Base-by-base conservation (phyloP, 2,797 vertebrate genomes). In the Anolis apletophallus region DNA sequence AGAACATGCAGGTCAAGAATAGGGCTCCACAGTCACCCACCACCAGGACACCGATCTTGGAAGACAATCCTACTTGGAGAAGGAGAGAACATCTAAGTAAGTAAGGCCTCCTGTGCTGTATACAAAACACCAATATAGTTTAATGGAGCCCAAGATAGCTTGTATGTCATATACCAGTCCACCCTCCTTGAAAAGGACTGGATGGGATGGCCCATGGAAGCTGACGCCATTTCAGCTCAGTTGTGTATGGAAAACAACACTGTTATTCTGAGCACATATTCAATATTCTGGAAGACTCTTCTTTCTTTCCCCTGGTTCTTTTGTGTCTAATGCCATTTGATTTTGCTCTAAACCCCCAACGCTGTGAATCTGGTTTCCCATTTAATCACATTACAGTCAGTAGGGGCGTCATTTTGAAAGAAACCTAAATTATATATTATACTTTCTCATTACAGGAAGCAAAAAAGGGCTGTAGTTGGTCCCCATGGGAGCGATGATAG, bases 401-500 rank as follows among this genome's bases (percentile, higher is more conserved):
- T 71, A 80, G 76, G 68, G 54, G 55, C 55, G 34, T 72, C 76
- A 23, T 79, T 85, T 72, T 32, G 67, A 80, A 80, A 80, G 32
- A 13, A 80, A 68, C 83, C 55, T 78, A 78, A 85, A 80, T 85
- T 72, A 85, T 72, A 80, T 72, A 71, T 71, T 71, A 46, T 57
- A 71, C 74, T 68, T 68, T 57, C 75, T 85, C 85, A 64, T 75
- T 75, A 19, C 3, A 74, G 19, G 40, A 52, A 87, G 57, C 19
- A 17, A 78, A 83, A 89, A 80, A 36, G 40, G 83, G 6, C 1
- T 83, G 67, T 32, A 26, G 75, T 10, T 83, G 21, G 13, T 68
- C 77, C 76, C 32, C 77, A 29, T 69, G 72, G 76, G 82, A 89
- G 10, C 75, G 85, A 73, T 1, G 54, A 79, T 83, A 90, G 50